A percentile compares a stretch with the other conserved stretches of the same genome.
Conservation (phyloP, 2,888 invertebrate genomes). For the Limnephilus auricula region DNA sequence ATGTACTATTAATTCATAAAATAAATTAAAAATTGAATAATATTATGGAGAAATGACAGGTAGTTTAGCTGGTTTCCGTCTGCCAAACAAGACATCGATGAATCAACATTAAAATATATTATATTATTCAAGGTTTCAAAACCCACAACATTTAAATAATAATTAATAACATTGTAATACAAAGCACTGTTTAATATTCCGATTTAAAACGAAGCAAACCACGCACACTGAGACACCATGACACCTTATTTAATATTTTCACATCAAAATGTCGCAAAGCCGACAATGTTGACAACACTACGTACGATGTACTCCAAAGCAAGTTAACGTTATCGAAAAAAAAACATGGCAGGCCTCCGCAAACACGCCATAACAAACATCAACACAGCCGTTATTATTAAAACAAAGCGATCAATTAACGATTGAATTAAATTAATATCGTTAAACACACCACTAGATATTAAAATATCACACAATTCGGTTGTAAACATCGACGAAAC, state of each 20-base stretch:
- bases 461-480: background rate
- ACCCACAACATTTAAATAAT: background rate
- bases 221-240: constrained; percentile 4
- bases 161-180: constrained; percentile 6
- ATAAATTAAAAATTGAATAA: background rate
- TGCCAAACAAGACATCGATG: background rate
- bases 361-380: constrained; percentile 31
- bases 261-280: constrained; percentile 37
- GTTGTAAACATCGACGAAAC: constrained; percentile 37
- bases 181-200: constrained; percentile 12
- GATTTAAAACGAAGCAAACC: background rate
- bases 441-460: constrained; percentile 25
- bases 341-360: constrained; percentile 25
- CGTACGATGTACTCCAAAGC: constrained; percentile 23
- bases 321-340: constrained; percentile 38
- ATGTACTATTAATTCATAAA: background rate
- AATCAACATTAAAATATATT: background rate
- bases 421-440: background rate
- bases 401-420: constrained; percentile 24
- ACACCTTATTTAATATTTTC: background rate
- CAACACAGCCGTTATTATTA: background rate
- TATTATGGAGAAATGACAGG: background rate
- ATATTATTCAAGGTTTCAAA: background rate
- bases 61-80: background rate
- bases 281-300: constrained; percentile 28